Evolutionary conservation across 2,888 invertebrate genomes (phyloP), one percentile per base, ranked within the genome.

Genomic region (Leistus spinibarbis): DNA sequence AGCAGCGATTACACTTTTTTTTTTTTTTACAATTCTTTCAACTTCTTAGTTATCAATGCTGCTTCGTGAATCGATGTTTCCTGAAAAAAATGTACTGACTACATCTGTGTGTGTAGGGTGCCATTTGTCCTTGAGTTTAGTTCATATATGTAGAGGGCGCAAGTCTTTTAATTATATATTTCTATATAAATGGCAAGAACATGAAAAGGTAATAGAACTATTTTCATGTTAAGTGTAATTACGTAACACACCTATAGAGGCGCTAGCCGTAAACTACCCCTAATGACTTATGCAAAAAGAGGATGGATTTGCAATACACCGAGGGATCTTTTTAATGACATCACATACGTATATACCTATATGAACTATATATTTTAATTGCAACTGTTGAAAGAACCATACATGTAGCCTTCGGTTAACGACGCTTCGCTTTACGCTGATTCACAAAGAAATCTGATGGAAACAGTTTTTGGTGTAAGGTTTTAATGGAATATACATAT

Each of bases 161-260:
- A 24, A 24, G 56, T 22, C 66, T 56, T 23, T 64, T 66, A 72
- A 72, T 72, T 72, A 65, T 66, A 72, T 65, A 66, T 57, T 53
- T 72, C 27, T 7, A 3, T 24, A 24, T 7, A 4, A 40, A 10
- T 7, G 13, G 40, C 40, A 40, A 40, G 40, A 10, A 40, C 40
- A 40, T 72, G 72, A 72, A 72, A 72, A 72, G 66, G 72, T 72
- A 72, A 72, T 72, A 56, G 72, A 72, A 72, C 72, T 64, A 40
- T 40, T 64, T 66, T 57, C 64, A 66, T 65, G 57, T 66, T 64
- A 72, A 19, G 62, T 54, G 24, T 65, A 65, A 72, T 72, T 72
- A 57, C 57, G 22, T 60, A 56, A 23, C 54, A 10, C 57, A 54
- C 54, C 57, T 69, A 54, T 19, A 69, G 22, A 60, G 60, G 20